Evolutionary conservation across 1,140 invertebrate species (phyloP).

Genomic region (Bombus sylvicola): DNA sequence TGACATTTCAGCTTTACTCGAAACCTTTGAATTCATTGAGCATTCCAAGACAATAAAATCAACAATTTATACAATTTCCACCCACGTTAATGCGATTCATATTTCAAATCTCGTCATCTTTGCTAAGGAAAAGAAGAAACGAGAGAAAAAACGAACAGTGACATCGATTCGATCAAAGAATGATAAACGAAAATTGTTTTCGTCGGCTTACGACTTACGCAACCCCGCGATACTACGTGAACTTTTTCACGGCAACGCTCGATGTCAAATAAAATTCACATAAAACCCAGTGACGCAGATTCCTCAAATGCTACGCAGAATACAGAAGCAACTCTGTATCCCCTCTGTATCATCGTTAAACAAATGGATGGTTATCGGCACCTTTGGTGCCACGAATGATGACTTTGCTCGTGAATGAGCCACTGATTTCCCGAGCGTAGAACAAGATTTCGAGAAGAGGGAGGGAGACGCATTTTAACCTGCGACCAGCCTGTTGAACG

Average conservation of each 20-base stretch:
- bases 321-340: background rate
- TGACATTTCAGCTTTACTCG: background rate
- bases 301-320: conserved; percentile 7
- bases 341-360: conserved; percentile 1
- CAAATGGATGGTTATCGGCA: background rate
- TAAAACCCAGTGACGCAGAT: conserved; percentile 23
- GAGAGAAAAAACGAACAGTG: background rate
- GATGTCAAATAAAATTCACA: background rate
- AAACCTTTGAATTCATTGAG: background rate
- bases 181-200: background rate
- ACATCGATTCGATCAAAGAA: background rate
- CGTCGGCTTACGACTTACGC: background rate
- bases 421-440: conserved; percentile 31
- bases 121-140: background rate
- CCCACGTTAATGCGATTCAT: background rate
- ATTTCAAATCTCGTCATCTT: background rate
- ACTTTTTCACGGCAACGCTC: background rate
- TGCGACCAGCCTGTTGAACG: conserved; percentile 25
- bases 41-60: background rate
- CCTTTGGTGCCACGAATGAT: background rate
- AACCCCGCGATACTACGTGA: background rate
- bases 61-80: background rate
- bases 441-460: conserved; percentile 14
- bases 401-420: conserved; percentile 48
- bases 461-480: conserved; percentile 40